Evolutionary conservation across 2,113 vertebrate species (phyloP), one percentile per base, ranked within the genome.

Genomic region (Natator depressus): DNA sequence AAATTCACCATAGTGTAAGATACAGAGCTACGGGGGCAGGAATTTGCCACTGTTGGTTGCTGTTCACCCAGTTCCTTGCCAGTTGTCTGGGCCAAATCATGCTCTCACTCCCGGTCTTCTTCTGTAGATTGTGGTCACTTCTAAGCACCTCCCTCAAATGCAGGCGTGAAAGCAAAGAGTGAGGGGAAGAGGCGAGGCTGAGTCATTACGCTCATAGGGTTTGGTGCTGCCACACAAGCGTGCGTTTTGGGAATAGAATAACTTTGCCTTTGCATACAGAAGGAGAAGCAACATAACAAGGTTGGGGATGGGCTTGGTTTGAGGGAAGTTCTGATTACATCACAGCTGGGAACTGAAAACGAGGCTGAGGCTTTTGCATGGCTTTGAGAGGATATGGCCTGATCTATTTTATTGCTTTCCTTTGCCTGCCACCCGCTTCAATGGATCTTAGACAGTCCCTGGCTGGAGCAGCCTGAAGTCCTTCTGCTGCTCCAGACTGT

Each of bases 401-500:
- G 65, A 98, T 82, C 79, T 57, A 55, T 88, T 94, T 62, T 97
- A 86, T 98, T 93, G 96, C 78, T 96, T 85, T 96, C 72, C 97
- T 57, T 80, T 94, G 96, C 89, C 91, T 51, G 79, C 46, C 42
- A 47, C 91, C 38, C 93, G 78, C 80, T 85, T 93, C 55, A 87
- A 78, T 55, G 84, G 84, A 89, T 92, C 91, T 96, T 96, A 99
- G 99, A 99, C 92, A 99, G 99, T 90, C 99, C 99, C 5, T 99
- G 99, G 97, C 98, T 99, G 84, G 99, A 99, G 98, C 99, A 98
- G 97, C 99, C 99, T 0, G 99, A 99, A 97, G 99, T 99, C 29
- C 99, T 99, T 93, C 98, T 99, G 94, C 98, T 99, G 82, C 98
- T 99, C 78, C 99, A 99, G 98, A 99, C 99, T 0, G 99, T 99